Evolutionary conservation across 1,140 invertebrate genomes (phyloP).

Genomic region (Lerema accius): DNA sequence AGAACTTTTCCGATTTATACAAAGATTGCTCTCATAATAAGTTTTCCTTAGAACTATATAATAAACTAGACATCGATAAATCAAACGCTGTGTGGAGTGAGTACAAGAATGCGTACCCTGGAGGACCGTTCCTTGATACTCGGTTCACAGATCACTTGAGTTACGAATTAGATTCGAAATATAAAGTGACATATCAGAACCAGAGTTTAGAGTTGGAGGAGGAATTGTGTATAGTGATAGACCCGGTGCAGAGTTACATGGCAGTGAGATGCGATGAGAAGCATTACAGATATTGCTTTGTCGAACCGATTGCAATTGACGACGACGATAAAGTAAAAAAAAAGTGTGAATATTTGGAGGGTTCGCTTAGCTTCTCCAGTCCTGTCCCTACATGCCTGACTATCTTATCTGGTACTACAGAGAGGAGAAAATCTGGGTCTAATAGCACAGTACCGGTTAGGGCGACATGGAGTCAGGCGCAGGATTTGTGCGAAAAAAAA

Average conservation of each 20-base stretch:
- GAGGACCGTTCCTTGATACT: conserved; percentile 71
- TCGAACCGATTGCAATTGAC: conserved; percentile 52
- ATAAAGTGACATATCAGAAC: conserved; percentile 47
- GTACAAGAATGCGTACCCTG: conserved; percentile 66
- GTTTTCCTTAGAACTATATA: conserved; percentile 17
- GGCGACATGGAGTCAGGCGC: conserved; percentile 69
- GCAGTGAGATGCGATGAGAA: conserved; percentile 61
- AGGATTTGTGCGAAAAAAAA: conserved; percentile 60
- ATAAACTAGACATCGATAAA: conserved; percentile 3
- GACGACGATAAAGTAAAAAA: conserved; percentile 39
- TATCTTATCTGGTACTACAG: conserved; percentile 39
- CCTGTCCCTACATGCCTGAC: conserved; percentile 65
- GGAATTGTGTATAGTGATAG: conserved; percentile 58
- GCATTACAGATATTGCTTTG: conserved; percentile 71
- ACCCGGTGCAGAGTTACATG: conserved; percentile 58
- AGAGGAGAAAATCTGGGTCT: conserved; percentile 4
- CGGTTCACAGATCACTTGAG: conserved; percentile 54
- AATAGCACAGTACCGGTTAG: conserved; percentile 57
- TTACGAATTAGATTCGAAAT: conserved; percentile 41
- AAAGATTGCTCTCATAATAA: conserved; percentile 17
- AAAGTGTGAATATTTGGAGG: conserved; percentile 51
- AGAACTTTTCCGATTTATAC: conserved; percentile 20
- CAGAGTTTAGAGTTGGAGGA: conserved; percentile 50
- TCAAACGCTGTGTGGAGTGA: conserved; percentile 66
- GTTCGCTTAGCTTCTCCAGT: conserved; percentile 59